Base-by-base conservation (phyloP, 2,888 invertebrate genomes). In the Ischnura elegans region DNA sequence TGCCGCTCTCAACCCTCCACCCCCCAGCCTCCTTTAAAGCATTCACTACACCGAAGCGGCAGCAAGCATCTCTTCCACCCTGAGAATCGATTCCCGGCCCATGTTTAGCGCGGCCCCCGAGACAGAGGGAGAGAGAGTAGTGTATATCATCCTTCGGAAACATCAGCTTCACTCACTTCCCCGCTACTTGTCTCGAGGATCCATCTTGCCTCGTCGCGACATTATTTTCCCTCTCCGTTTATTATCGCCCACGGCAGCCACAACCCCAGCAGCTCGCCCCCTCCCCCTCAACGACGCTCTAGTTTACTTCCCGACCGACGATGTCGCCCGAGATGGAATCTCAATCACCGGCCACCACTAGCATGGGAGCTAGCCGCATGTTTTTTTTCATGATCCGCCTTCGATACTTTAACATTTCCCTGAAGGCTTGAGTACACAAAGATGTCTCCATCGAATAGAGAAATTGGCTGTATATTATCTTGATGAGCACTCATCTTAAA, bases 11-110 rank as follows among this genome's bases (percentile, higher is more conserved):
- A 42, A 43, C 45, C 66, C 43, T 5, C 90, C 43, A 43, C 29
- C 19, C 43, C 43, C n/a, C 43, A 2, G 42, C 29, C 36, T 55
- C 36, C 36, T 61, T 51, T 36, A 76, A 76, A 76, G 76, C 76
- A 76, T 76, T 76, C 76, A 76, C 76, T 36, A 76, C 76, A 76
- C 76, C 36, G 76, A 76, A 10, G 76, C 2, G 16, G 51, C 51
- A 5, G 8, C 51, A 8, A 25, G 76, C 76, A 76, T 76, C 76
- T 36, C 76, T 36, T 25, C 76, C 76, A 36, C 13, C 6, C 25
- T 36, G 29, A 76, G 76, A 76, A 76, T 76, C 76, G 76, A 76
- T 76, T 76, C 76, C 16, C 76, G 76, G 76, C 25, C 76, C 25
- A 36, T 36, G 36, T 36, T 1, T 10, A 19, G 2, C 8, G 13